These are phyloP conservation scores for Hymenochirus boettgeri DNA, from an alignment of 2,113 vertebrate genomes.

Conservation along the genomic window DNA sequence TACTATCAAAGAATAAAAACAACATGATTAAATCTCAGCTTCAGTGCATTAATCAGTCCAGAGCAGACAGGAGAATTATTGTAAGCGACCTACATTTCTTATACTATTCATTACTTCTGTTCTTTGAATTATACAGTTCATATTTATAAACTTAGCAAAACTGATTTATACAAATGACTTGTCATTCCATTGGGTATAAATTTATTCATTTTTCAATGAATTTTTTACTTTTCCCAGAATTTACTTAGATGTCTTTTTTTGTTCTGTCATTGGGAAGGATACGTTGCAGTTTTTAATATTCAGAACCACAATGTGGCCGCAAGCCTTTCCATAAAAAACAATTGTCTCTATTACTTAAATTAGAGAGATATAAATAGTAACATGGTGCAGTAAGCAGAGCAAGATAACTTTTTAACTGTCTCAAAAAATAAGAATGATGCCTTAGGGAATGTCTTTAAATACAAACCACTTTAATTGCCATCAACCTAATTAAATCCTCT, in stretches of 20 bases:
- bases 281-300: not conserved
- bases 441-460: constrained; percentile 31
- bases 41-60: too few relatives aligned
- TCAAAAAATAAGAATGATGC: constrained; percentile 30
- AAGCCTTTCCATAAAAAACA: constrained; percentile 16
- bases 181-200: too few relatives aligned
- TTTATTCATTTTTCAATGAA: not conserved
- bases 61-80: too few relatives aligned
- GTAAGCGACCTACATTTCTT: too few relatives aligned
- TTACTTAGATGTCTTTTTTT: too few relatives aligned
- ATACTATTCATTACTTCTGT: too few relatives aligned
- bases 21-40: too few relatives aligned
- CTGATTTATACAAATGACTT: not conserved
- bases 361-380: constrained; percentile 31
- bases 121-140: not conserved
- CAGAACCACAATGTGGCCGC: constrained; percentile 2
- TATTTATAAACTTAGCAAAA: not conserved
- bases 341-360: constrained; percentile 33
- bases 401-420: constrained; percentile 38
- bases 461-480: constrained; percentile 36
- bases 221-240: not conserved
- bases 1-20: too few relatives aligned
- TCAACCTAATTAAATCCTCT: constrained; percentile 33
- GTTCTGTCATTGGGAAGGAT: not conserved
- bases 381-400: constrained; percentile 26